A percentile compares a stretch with the other conserved stretches of the same genome.
phyloP scores from a whole-genome alignment of 2,113 vertebrate species.

The Corythornis cristatus region DNA sequence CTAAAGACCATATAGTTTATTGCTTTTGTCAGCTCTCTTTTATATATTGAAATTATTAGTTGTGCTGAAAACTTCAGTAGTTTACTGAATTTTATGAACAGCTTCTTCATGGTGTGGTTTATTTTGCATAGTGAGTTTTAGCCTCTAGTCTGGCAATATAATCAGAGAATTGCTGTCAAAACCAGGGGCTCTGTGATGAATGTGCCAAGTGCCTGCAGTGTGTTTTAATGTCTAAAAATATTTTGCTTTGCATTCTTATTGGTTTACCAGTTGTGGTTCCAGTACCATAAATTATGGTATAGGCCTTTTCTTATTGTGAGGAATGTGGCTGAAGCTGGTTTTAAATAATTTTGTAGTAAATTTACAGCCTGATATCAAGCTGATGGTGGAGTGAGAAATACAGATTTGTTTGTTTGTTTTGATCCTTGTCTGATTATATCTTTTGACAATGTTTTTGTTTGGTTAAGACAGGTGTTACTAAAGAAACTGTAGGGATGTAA shows the following conservation, averaged over 20 bases:
- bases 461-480: neutral
- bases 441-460: neutral
- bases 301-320: neutral
- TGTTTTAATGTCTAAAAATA: neutral
- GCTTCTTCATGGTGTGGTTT: slow-evolving; percentile 42
- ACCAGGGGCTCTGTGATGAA: slow-evolving; percentile 34
- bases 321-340: neutral
- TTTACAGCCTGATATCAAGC: neutral
- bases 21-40: neutral
- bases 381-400: neutral
- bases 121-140: slow-evolving; percentile 16
- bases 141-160: slow-evolving; percentile 61
- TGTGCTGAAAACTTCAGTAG: neutral
- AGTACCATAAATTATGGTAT: neutral
- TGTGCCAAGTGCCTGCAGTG: neutral
- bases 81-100: neutral
- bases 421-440: neutral
- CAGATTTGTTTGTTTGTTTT: neutral
- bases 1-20: neutral
- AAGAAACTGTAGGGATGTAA: neutral
- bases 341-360: neutral
- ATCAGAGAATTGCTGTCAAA: slow-evolving; percentile 58
- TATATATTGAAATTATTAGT: neutral
- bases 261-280: neutral
- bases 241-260: neutral